Conservation (phyloP, 2,797 vertebrate genomes). For the Ciconia nigra region DNA sequence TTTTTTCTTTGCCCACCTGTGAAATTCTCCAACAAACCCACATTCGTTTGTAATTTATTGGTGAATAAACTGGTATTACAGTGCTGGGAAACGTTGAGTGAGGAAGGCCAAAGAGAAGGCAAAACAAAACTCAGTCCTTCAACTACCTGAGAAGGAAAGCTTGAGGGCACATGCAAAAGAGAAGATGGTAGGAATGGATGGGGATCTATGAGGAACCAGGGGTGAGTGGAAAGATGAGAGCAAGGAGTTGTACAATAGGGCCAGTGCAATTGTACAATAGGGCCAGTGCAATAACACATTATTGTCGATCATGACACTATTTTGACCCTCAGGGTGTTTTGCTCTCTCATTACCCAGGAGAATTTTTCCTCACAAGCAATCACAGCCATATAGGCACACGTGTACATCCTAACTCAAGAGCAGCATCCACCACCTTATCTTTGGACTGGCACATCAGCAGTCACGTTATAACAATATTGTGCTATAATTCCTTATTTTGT, state of each 20-base stretch:
- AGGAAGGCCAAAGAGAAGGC: neutral
- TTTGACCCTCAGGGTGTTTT: neutral
- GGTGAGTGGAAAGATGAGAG: neutral
- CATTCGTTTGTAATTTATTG: neutral
- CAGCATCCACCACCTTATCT: neutral
- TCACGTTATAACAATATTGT: neutral
- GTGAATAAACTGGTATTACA: neutral
- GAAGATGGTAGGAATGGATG: neutral
- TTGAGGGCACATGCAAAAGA: neutral
- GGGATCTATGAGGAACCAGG: neutral
- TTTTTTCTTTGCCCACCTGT: neutral
- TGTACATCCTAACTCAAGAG: neutral
- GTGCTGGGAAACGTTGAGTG: neutral
- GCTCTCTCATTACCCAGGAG: neutral
- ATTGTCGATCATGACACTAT: neutral
- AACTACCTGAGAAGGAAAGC: neutral
- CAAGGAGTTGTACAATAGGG: neutral
- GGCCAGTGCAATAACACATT: neutral
- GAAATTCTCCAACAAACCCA: neutral
- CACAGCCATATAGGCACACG: neutral
- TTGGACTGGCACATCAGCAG: rapidly evolving
- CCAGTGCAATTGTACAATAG: neutral
- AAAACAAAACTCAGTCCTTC: neutral
- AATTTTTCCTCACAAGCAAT: neutral
- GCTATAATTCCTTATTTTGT: neutral